These are phyloP conservation scores for Kryptolebias marmoratus DNA, from an alignment of 2,113 vertebrate species.

Conservation along the genomic window DNA sequence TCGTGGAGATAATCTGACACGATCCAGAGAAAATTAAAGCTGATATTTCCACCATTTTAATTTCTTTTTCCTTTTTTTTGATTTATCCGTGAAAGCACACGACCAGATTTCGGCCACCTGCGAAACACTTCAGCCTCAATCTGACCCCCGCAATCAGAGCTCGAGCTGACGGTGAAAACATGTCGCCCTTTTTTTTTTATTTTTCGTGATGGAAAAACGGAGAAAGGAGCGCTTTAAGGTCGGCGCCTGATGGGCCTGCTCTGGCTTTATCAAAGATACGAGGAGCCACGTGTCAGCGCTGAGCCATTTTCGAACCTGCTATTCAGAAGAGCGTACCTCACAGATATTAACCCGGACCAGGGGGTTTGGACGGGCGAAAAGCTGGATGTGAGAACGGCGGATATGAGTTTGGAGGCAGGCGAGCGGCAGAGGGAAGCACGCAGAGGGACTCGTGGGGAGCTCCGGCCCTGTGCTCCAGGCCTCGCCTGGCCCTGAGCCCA, in stretches of 20 bases:
- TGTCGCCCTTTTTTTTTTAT: background rate
- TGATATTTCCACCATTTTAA: conserved; percentile 8
- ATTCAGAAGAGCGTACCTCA: background rate
- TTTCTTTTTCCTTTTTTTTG: background rate
- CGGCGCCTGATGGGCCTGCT: conserved; percentile 13
- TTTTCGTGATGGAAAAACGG: background rate
- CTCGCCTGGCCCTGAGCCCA: conserved; percentile 76
- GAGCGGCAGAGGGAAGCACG: conserved; percentile 1
- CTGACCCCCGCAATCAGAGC: background rate
- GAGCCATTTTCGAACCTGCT: conserved; percentile 52
- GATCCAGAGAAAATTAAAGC: conserved; percentile 24
- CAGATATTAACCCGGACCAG: background rate
- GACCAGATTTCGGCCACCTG: no score
- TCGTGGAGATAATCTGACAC: conserved; percentile 27
- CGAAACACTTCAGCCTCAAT: no score
- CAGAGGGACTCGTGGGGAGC: conserved; percentile 42
- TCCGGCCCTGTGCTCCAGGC: conserved; percentile 70
- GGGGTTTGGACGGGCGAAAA: conserved; percentile 12
- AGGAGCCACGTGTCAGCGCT: conserved; percentile 70
- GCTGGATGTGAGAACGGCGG: background rate
- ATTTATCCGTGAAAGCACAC: background rate
- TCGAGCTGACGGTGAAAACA: background rate
- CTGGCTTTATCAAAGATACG: conserved; percentile 28
- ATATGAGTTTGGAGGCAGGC: conserved; percentile 30
- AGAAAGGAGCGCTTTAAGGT: background rate